Base-by-base conservation (phyloP, 2,888 invertebrate genomes). In the Scaptomyza parva region DNA sequence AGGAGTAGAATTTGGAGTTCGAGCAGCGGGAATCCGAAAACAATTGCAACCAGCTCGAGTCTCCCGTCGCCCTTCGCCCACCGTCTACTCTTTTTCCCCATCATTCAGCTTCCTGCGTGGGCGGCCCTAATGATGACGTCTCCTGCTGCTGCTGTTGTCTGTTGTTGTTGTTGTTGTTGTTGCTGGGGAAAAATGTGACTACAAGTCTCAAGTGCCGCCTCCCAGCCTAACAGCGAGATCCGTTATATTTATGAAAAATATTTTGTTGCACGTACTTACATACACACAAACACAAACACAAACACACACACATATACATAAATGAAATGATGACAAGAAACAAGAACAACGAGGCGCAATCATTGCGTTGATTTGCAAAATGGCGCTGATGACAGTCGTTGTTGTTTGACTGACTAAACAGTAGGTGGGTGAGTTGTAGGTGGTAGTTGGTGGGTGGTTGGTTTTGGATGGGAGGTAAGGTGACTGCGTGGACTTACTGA, bases 321-420 rank as follows among this genome's bases (percentile, higher is more conserved):
- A 37, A 37, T 50, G 62, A 64, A 71, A 71, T 58, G 65, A 70
- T 70, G 78, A 80, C 75, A 79, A 76, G 17, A 79, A 79, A 78
- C 78, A 78, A 73, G 76, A 79, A 78, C 78, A 78, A 73, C 43
- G 64, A 70, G 73, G 65, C 70, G 86, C 82, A 83, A 83, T 83
- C 77, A 83, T 75, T 77, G 78, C 85, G 87, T 86, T 87, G 80
- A 85, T 85, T 85, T 85, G 79, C 87, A 86, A 87, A 87, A 85
- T 86, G 85, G 86, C 87, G 85, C 65, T 70, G 87, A 85, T 85
- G 87, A 85, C 83, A 86, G 64, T 60, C 60, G 63, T 48, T 58
- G 63, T 24, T 55, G 65, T 24, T 55, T 7, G 20, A 47, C 35
- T 17, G 35, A 35, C 35, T 17, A 17, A 35, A 37, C 4, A 6